A percentile compares a stretch with the other conserved stretches of the same genome.
Evolutionary conservation across 2,113 vertebrate genomes (phyloP).

Genomic region (Papio anubis): DNA sequence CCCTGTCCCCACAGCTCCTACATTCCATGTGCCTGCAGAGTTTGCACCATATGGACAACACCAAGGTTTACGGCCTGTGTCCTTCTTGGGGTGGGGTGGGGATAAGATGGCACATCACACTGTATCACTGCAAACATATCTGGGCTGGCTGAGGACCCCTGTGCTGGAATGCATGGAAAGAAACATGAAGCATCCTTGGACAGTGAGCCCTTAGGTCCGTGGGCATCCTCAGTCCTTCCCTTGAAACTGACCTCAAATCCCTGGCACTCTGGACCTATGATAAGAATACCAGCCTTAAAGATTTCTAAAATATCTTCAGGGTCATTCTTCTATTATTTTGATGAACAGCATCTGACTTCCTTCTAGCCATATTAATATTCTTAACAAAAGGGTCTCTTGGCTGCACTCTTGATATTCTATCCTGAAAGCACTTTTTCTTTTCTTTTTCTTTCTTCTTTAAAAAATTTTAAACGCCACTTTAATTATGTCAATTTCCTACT

Average conservation of each 20-base stretch:
- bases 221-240: neutral
- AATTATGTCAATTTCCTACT: too few relatives aligned
- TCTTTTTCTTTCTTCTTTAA: neutral
- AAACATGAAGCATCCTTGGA: neutral
- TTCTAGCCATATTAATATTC: neutral
- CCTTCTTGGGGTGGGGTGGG: neutral
- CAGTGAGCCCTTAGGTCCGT: neutral
- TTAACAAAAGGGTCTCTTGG: neutral
- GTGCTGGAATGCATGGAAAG: neutral
- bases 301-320: neutral
- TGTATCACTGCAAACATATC: neutral
- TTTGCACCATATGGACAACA: neutral
- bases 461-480: too few relatives aligned
- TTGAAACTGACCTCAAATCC: neutral
- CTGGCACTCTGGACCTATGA: neutral
- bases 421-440: neutral
- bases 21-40: neutral
- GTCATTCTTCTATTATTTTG: neutral
- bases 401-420: neutral
- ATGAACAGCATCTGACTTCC: neutral
- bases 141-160: neutral
- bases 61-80: neutral
- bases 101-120: neutral
- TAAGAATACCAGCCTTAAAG: neutral
- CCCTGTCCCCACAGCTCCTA: neutral